Percentiles rank a stretch among this genome's conserved stretches.
phyloP scores from a whole-genome alignment of 1,140 invertebrate genomes.

The Acyrthosiphon pisum region DNA sequence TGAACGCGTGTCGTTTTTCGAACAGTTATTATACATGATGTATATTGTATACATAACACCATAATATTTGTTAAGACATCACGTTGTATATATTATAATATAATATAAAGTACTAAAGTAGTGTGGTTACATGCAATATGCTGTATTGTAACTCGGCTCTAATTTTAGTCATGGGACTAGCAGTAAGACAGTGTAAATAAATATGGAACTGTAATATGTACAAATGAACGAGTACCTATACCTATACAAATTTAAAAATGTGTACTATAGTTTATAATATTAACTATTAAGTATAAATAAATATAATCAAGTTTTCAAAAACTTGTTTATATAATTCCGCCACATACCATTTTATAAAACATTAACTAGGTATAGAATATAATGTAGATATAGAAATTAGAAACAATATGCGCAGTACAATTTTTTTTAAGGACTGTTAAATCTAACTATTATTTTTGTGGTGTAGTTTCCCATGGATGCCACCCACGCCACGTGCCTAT shows the following conservation, averaged over 20 bases:
- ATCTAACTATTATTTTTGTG: not conserved
- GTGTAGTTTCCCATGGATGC: too few relatives aligned
- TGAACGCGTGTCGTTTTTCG: conserved; percentile 28
- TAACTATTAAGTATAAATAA: not conserved
- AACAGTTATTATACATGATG: not conserved
- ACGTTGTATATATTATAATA: not conserved
- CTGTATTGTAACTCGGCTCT: not conserved
- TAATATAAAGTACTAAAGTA: not conserved
- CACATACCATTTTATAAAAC: not conserved
- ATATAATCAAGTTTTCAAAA: not conserved
- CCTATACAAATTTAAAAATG: not conserved
- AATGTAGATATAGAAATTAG: not conserved
- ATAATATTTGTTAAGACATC: not conserved
- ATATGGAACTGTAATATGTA: not conserved
- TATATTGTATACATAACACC: not conserved
- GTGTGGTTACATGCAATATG: not conserved
- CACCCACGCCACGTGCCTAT: too few relatives aligned
- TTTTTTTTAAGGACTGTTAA: not conserved
- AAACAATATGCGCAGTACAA: not conserved
- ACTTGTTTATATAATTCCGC: not conserved
- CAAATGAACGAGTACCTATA: not conserved
- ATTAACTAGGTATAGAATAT: not conserved
- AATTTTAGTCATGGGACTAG: not conserved
- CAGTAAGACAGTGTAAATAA: not conserved
- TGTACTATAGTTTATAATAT: too few relatives aligned